These are phyloP conservation scores for Cranoglanis bouderius DNA, from an alignment of 2,113 vertebrate genomes.

Conservation along the genomic window DNA sequence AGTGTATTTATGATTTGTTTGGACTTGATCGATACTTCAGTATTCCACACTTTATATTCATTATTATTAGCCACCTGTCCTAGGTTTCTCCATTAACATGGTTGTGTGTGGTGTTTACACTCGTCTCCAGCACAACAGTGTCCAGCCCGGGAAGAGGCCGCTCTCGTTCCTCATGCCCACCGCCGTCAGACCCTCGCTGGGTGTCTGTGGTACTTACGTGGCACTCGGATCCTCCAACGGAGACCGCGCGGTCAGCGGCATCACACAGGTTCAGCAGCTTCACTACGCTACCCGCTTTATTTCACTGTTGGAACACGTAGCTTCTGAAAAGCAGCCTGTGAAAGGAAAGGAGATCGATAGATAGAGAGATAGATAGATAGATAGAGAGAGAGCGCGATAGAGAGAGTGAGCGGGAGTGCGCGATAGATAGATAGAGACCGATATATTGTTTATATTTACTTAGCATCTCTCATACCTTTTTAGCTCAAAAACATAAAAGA, in stretches of 20 bases:
- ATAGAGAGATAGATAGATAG: too few species aligned
- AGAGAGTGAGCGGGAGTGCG: too few species aligned
- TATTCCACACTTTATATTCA: background rate
- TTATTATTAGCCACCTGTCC: background rate
- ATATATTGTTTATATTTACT: background rate
- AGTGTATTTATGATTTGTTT: background rate
- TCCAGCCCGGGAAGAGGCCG: conserved; percentile 84
- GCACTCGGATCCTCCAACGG: conserved; percentile 86
- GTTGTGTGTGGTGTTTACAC: background rate
- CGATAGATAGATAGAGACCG: too few species aligned
- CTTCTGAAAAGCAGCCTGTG: background rate
- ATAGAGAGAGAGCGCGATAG: too few species aligned
- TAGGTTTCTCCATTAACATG: background rate
- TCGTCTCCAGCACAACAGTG: conserved; percentile 78
- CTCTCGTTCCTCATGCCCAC: conserved; percentile 92
- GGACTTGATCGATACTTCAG: background rate
- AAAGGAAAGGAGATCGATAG: background rate
- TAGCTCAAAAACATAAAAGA: background rate
- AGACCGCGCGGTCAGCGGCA: conserved; percentile 84
- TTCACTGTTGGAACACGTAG: background rate
- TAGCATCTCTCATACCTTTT: background rate
- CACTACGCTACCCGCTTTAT: background rate
- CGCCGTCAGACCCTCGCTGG: conserved; percentile 84
- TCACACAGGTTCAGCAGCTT: conserved; percentile 81
- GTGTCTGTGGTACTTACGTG: conserved; percentile 91